phyloP scores from a whole-genome alignment of 2,113 vertebrate species.

The Hippolais icterina region DNA sequence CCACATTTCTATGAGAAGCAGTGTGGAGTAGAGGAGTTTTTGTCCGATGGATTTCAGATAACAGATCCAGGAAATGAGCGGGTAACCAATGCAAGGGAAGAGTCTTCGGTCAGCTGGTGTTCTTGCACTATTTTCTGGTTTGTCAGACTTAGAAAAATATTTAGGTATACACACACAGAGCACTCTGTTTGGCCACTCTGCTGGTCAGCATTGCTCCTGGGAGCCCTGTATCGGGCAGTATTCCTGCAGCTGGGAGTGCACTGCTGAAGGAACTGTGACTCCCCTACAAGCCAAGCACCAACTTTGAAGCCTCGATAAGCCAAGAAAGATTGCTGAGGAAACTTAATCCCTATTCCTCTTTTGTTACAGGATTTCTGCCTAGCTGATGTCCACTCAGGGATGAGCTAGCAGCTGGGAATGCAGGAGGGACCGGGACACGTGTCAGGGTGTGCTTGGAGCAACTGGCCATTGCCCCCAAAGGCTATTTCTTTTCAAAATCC shows the following conservation, averaged over 20 bases:
- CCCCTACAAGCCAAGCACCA: no score
- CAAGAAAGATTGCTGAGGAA: background rate
- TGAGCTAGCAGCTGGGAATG: background rate
- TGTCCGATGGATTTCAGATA: background rate
- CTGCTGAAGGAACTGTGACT: background rate
- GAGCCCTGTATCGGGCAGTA: background rate
- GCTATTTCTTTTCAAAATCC: background rate
- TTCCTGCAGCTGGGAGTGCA: rapidly evolving
- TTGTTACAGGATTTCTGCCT: background rate
- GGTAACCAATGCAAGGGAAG: background rate
- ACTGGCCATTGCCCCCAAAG: background rate
- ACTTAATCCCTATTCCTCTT: rapidly evolving
- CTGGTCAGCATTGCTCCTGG: background rate
- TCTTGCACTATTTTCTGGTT: background rate
- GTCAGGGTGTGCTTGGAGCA: no score
- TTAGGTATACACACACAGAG: background rate
- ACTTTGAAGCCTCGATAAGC: rapidly evolving
- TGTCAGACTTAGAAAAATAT: background rate
- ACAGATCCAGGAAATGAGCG: background rate
- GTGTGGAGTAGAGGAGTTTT: background rate
- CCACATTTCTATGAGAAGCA: background rate
- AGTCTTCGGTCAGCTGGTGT: background rate
- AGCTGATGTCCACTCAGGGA: background rate
- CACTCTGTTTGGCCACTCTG: background rate
- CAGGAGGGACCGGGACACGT: rapidly evolving